These are phyloP conservation scores for Pseudococcus viburni DNA, from an alignment of 2,888 invertebrate genomes.

Conservation along the genomic window DNA sequence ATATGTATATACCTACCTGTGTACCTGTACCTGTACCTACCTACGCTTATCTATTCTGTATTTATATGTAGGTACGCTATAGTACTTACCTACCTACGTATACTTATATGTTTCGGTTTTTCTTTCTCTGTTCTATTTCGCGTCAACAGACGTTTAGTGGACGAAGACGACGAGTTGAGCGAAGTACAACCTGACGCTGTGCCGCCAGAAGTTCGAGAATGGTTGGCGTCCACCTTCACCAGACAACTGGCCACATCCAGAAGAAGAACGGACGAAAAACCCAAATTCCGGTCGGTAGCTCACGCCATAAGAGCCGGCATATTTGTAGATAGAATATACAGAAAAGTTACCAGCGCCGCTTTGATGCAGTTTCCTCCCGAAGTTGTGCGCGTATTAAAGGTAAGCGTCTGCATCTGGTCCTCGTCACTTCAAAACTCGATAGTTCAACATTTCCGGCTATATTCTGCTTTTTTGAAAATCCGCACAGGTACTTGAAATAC, in stretches of 20 bases:
- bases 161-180: conserved; percentile 95
- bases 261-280: conserved; percentile 84
- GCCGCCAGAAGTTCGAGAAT: conserved; percentile 95
- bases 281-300: conserved; percentile 94
- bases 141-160: conserved; percentile 82
- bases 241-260: conserved; percentile 86
- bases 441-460: too few species aligned
- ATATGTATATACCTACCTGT: too few species aligned
- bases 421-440: too few species aligned
- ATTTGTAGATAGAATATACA: conserved; percentile 94
- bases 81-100: too few species aligned
- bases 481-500: too few species aligned
- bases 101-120: too few species aligned
- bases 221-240: conserved; percentile 97
- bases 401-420: conserved; percentile 71
- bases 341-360: conserved; percentile 83
- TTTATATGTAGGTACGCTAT: too few species aligned
- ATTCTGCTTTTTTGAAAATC: too few species aligned
- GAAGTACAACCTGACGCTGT: conserved; percentile 97
- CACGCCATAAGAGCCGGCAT: conserved; percentile 97
- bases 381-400: conserved; percentile 89
- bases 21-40: too few species aligned
- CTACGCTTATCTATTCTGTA: too few species aligned
- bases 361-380: conserved; percentile 91
- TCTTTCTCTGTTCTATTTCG: too few species aligned